These are phyloP conservation scores for Metellina segmentata DNA, from an alignment of 2,888 invertebrate genomes.

Conservation along the genomic window DNA sequence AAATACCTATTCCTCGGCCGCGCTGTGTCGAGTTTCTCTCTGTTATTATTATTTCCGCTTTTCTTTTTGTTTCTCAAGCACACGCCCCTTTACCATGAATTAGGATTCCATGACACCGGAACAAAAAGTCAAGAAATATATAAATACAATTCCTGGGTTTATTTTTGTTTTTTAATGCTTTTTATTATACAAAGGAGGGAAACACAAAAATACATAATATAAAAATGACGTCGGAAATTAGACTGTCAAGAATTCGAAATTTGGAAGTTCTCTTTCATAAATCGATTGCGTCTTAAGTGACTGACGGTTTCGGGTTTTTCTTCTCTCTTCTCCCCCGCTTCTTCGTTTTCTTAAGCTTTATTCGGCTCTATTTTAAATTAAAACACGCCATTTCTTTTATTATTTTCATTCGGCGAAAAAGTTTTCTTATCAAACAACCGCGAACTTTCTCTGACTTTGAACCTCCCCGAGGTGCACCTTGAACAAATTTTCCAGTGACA, in stretches of 20 bases:
- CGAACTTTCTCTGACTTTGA: neutral
- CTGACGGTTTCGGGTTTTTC: slow-evolving; percentile 44
- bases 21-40: neutral
- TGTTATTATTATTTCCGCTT: slow-evolving; percentile 55
- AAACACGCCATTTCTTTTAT: slow-evolving; percentile 18
- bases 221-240: slow-evolving; percentile 62
- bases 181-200: neutral
- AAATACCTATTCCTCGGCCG: slow-evolving; percentile 51
- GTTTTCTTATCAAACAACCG: slow-evolving; percentile 5
- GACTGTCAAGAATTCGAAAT: slow-evolving; percentile 63
- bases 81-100: slow-evolving; percentile 27
- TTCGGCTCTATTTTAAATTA: slow-evolving; percentile 62
- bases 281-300: slow-evolving; percentile 58
- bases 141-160: slow-evolving; percentile 29
- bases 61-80: neutral
- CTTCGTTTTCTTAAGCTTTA: slow-evolving; percentile 19
- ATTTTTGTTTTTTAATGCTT: slow-evolving; percentile 33
- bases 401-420: neutral
- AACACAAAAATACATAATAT: slow-evolving; percentile 23
- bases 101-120: slow-evolving; percentile 25
- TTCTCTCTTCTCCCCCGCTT: slow-evolving; percentile 24
- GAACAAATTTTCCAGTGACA: slow-evolving; percentile 48
- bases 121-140: slow-evolving; percentile 35
- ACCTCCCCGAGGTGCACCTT: slow-evolving; percentile 7
- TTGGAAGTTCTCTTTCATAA: slow-evolving; percentile 17